Percentiles rank a stretch among this genome's conserved stretches.
These are phyloP conservation scores for Sebastes minor DNA, from an alignment of 2,797 vertebrate genomes.

Conservation along the genomic window DNA sequence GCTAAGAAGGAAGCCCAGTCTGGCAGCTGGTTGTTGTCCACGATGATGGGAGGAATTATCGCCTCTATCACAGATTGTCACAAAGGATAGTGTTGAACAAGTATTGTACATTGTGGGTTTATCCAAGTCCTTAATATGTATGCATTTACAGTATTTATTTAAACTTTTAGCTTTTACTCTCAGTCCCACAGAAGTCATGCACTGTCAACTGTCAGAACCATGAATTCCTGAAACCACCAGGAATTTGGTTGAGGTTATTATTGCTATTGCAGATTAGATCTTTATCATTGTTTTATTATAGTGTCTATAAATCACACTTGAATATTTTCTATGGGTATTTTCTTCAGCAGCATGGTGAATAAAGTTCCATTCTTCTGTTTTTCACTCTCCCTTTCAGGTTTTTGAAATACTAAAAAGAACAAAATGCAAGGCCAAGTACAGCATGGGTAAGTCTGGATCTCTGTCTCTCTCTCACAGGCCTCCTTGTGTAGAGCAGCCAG, in stretches of 20 bases:
- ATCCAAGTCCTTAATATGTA: neutral
- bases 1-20: neutral
- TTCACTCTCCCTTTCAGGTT: constrained; percentile 79
- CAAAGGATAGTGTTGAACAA: neutral
- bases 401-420: constrained; percentile 96
- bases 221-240: neutral
- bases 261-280: neutral
- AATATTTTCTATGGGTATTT: neutral
- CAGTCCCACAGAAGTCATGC: neutral
- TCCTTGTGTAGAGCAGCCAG: neutral
- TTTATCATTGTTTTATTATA: neutral
- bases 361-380: neutral
- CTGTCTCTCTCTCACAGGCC: neutral
- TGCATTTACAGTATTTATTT: neutral
- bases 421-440: constrained; percentile 95
- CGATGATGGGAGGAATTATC: neutral
- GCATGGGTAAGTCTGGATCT: constrained; percentile 88
- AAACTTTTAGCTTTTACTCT: neutral
- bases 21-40: neutral
- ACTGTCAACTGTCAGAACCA: neutral
- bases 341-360: neutral
- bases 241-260: neutral
- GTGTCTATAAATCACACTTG: neutral
- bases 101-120: neutral
- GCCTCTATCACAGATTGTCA: neutral